Evolutionary conservation across 2,888 invertebrate genomes (phyloP).

Genomic region (Oscheius sp.): DNA sequence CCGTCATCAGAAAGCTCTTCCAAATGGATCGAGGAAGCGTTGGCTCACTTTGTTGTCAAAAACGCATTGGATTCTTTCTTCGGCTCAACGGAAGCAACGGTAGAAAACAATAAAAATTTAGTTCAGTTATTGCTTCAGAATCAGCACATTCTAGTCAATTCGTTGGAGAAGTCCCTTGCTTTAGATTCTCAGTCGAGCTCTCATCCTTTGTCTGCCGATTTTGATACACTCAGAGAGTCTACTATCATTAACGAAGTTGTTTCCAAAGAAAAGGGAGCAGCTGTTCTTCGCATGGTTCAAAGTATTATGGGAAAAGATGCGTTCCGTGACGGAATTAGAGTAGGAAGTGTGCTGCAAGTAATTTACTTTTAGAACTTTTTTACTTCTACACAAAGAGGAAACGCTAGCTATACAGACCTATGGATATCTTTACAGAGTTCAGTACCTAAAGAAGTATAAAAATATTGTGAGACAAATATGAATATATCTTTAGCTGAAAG

Average conservation of each 20-base stretch:
- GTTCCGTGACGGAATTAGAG: constrained; percentile 65
- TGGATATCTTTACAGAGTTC: constrained; percentile 23
- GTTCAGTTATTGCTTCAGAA: constrained; percentile 10
- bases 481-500: constrained; percentile 28
- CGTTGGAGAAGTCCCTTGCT: constrained; percentile 38
- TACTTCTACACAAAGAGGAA: constrained; percentile 18
- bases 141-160: constrained; percentile 38
- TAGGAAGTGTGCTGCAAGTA: constrained; percentile 15
- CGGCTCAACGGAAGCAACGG: not conserved
- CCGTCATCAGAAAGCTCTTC: constrained; percentile 65
- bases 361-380: constrained; percentile 31
- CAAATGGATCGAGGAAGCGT: constrained; percentile 65
- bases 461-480: not conserved
- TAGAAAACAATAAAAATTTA: no score
- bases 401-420: constrained; percentile 28
- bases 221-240: constrained; percentile 86
- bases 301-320: constrained; percentile 60
- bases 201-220: constrained; percentile 84
- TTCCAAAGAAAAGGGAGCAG: constrained; percentile 81
- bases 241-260: constrained; percentile 87
- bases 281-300: constrained; percentile 65
- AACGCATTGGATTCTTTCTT: constrained; percentile 37
- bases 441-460: constrained; percentile 16
- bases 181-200: constrained; percentile 83
- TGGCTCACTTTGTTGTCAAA: constrained; percentile 50